Conservation (phyloP, 1,140 invertebrate species). For the Aleiodes sp. region DNA sequence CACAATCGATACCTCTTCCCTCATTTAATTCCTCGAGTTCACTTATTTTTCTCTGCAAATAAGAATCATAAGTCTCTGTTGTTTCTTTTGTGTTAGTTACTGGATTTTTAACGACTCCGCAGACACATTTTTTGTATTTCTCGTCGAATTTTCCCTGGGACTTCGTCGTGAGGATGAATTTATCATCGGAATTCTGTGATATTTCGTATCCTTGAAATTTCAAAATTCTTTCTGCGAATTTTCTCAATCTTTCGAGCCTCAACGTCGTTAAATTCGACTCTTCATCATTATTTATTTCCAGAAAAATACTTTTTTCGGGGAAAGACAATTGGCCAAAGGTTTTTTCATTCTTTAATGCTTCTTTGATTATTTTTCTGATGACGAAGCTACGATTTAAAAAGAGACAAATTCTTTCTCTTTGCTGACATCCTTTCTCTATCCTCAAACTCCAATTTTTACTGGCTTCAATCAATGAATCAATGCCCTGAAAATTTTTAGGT, state of each 20-base stretch:
- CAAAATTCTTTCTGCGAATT: conserved; percentile 57
- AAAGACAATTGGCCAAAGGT: conserved; percentile 43
- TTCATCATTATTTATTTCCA: conserved; percentile 42
- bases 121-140: conserved; percentile 51
- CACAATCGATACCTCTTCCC: conserved; percentile 47
- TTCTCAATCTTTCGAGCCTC: conserved; percentile 57
- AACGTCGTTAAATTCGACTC: conserved; percentile 53
- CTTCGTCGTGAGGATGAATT: conserved; percentile 61
- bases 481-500: conserved; percentile 42
- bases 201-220: conserved; percentile 47
- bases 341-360: conserved; percentile 30
- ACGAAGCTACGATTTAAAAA: conserved; percentile 47
- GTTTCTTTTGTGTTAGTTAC: conserved; percentile 63
- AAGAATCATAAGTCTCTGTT: conserved; percentile 55
- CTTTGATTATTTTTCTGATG: conserved; percentile 41
- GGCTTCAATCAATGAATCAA: conserved; percentile 37
- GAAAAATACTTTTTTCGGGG: conserved; percentile 31
- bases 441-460: conserved; percentile 47
- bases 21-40: conserved; percentile 56
- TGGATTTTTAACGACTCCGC: conserved; percentile 65
- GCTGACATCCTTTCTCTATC: conserved; percentile 43
- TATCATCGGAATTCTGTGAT: conserved; percentile 40
- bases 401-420: conserved; percentile 46
- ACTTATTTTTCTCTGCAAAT: conserved; percentile 47
- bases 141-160: conserved; percentile 53